Percentiles rank a stretch among this genome's conserved stretches.
These are phyloP conservation scores for Columba janthina DNA, from an alignment of 2,113 vertebrate genomes.

Conservation along the genomic window DNA sequence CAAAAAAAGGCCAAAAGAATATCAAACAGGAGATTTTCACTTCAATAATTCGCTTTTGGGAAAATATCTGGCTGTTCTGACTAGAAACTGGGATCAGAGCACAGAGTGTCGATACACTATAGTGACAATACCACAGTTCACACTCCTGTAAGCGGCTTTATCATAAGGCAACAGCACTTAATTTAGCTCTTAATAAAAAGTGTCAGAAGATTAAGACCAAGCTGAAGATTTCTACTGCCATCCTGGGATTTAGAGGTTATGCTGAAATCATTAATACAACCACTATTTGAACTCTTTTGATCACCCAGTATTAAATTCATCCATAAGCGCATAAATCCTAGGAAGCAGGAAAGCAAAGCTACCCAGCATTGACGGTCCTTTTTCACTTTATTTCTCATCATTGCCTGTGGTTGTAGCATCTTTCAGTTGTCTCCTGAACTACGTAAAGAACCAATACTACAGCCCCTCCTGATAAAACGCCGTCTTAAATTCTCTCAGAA, in stretches of 20 bases:
- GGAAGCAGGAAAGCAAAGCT: constrained; percentile 26
- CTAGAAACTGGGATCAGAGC: not conserved
- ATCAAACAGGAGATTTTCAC: not conserved
- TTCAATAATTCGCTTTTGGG: not conserved
- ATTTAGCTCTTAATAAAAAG: constrained; percentile 63
- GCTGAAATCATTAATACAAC: constrained; percentile 67
- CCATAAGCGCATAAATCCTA: constrained; percentile 58
- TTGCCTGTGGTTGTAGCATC: not conserved
- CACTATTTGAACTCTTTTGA: constrained; percentile 64
- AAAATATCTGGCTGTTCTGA: not conserved
- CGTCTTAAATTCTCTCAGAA: not conserved
- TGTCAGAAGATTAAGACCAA: constrained; percentile 57
- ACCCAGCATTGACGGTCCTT: not conserved
- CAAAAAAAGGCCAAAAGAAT: not conserved
- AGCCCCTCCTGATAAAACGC: not conserved
- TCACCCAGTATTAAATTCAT: constrained; percentile 61
- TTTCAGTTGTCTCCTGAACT: not conserved
- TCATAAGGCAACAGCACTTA: constrained; percentile 43
- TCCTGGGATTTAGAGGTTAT: constrained; percentile 65
- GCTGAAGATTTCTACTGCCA: constrained; percentile 53
- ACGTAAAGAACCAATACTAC: not conserved
- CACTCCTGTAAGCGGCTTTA: constrained; percentile 26
- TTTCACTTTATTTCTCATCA: constrained; percentile 8
- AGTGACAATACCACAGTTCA: not conserved
- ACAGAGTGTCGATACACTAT: rapidly evolving